Conservation (phyloP, 2,113 vertebrate species). For the Anguilla rostrata region DNA sequence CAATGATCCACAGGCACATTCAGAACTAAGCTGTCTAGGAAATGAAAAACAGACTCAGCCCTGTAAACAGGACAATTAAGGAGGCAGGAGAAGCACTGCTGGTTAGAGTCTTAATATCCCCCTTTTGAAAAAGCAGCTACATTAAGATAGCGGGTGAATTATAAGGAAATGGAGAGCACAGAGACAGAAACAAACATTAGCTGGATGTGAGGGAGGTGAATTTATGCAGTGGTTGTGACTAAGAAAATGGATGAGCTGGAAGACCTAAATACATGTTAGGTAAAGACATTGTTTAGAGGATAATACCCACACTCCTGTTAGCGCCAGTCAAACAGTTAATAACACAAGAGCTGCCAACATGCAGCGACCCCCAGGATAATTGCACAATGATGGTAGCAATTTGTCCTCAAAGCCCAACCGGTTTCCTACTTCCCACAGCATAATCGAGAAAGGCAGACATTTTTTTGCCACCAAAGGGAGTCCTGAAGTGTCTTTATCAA, state of each 20-base stretch:
- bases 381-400: not conserved
- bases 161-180: not conserved
- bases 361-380: not conserved
- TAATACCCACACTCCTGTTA: not conserved
- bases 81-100: not conserved
- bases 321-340: not conserved
- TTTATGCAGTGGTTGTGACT: not conserved
- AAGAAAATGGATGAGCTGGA: not conserved
- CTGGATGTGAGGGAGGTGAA: not conserved
- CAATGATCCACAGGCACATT: constrained; percentile 18
- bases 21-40: constrained; percentile 22
- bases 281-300: not conserved
- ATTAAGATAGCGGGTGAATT: not conserved
- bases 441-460: not conserved
- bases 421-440: not conserved
- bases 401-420: not conserved
- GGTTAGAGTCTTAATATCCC: not conserved
- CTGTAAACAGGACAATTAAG: constrained; percentile 26
- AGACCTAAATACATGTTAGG: not conserved
- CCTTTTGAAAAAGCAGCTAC: not conserved
- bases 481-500: constrained; percentile 15
- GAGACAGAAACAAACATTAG: not conserved
- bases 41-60: constrained; percentile 16
- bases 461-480: not conserved
- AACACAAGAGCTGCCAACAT: not conserved